These are phyloP conservation scores for Planococcus citri DNA, from an alignment of 1,140 invertebrate genomes.

Conservation along the genomic window DNA sequence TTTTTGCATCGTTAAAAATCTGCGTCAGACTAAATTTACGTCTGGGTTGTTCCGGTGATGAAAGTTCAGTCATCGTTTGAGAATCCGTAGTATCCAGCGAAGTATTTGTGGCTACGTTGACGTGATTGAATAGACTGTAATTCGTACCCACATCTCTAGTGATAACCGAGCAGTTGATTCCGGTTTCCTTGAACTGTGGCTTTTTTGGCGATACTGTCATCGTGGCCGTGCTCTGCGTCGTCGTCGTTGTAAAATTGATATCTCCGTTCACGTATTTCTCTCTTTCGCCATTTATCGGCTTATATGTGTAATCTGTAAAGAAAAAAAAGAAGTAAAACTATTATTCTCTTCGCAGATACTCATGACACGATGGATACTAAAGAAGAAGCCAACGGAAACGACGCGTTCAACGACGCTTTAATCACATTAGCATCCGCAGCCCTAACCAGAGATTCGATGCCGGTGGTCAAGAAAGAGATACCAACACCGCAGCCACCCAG, in stretches of 20 bases:
- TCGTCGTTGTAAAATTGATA: neutral
- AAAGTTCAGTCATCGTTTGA: neutral
- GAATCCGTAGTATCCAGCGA: neutral
- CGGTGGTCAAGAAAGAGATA: neutral
- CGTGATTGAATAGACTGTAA: constrained; percentile 18
- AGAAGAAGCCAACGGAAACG: neutral
- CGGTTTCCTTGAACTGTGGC: constrained; percentile 1
- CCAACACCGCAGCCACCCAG: neutral
- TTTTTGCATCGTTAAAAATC: neutral
- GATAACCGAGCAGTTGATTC: constrained; percentile 19
- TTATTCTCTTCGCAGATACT: neutral
- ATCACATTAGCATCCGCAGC: constrained; percentile 46
- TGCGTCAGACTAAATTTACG: constrained; percentile 17
- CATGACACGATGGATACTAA: neutral
- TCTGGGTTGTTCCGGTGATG: neutral
- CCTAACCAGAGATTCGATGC: constrained; percentile 27
- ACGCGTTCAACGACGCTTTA: constrained; percentile 37
- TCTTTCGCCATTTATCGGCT: neutral
- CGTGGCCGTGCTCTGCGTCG: neutral
- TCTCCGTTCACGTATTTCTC: neutral
- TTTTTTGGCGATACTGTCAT: neutral
- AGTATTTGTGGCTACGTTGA: constrained; percentile 22
- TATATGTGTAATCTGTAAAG: neutral
- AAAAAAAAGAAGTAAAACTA: neutral
- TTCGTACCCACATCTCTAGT: constrained; percentile 47